Percentiles rank a stretch among this genome's conserved stretches.
phyloP scores from a whole-genome alignment of 2,888 invertebrate species.

The Athetis lepigone region DNA sequence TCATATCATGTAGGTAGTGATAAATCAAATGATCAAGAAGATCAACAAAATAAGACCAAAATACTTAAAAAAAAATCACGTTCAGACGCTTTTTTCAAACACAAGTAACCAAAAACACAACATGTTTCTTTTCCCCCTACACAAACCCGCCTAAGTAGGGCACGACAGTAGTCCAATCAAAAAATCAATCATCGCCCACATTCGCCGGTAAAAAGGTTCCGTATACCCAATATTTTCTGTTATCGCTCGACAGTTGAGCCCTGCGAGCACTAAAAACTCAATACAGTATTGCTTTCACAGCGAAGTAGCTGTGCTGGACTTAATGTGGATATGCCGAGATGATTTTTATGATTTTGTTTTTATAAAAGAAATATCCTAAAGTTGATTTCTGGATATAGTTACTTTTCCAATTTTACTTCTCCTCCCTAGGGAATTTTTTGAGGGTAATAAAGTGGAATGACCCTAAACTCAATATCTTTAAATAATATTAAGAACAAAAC shows the following conservation, averaged over 20 bases:
- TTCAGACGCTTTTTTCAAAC: background rate
- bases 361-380: background rate
- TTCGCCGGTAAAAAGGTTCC: slow-evolving; percentile 78
- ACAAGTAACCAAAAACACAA: slow-evolving; percentile 18
- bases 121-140: slow-evolving; percentile 42
- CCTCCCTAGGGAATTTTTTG: too few species aligned
- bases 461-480: too few species aligned
- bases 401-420: too few species aligned
- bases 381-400: too few species aligned
- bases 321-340: slow-evolving; percentile 69
- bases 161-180: slow-evolving; percentile 71
- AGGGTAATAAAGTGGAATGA: too few species aligned
- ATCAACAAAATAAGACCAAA: background rate
- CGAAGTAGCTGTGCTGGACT: slow-evolving; percentile 75
- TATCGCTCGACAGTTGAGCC: slow-evolving; percentile 80
- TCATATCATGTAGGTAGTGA: too few species aligned
- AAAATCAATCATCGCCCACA: slow-evolving; percentile 82
- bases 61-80: background rate
- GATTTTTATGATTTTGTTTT: background rate
- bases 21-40: background rate
- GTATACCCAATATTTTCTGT: slow-evolving; percentile 86
- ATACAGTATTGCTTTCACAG: slow-evolving; percentile 91
- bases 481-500: too few species aligned
- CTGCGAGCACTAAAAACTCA: slow-evolving; percentile 87
- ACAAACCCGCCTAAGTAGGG: slow-evolving; percentile 51